Evolutionary conservation across 2,888 invertebrate genomes (phyloP), one percentile per base, ranked within the genome.

Genomic region (Norana najaformis): DNA sequence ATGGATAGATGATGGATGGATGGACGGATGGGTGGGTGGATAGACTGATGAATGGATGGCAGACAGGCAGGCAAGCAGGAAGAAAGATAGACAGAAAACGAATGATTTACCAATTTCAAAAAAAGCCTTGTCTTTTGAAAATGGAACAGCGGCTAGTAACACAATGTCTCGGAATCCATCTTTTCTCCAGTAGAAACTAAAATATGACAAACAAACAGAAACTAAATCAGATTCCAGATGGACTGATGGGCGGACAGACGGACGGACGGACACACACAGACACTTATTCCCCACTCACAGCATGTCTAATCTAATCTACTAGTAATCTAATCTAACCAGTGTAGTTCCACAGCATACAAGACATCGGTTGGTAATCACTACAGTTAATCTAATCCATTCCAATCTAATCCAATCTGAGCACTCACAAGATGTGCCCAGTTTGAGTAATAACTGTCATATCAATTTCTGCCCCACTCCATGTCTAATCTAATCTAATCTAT

Each of bases 21-120:
- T 8, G n/a, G 69, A 69, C 0, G 13, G 69, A n/a, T 8, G 23
- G 23, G 23, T 8, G 23, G 47, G 23, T 8, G 23, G 20, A 47
- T 23, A 23, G 47, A 23, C 11, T 23, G 23, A 47, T 47, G 23
- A 23, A 47, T 47, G 23, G 47, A 47, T 47, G n/a, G n/a, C n/a
- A 47, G 47, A 20, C 6, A 47, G 47, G 23, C 11, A 47, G 47
- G 23, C 8, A 47, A 5, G 6, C 23, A 47, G 2, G 23, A 6
- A 23, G 20, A 23, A 6, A 47, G 20, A 47, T 47, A 47, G 20
- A 47, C 14, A 23, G 47, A 23, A 1, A n/a, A 3, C 4, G 8
- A 69, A 16, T 16, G 11, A n/a, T n/a, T 69, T 85, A 85, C 85
- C 85, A 13, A 85, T 85, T 85, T 85, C 85, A 85, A 85, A 85